These are phyloP conservation scores for Parasteatoda lunata DNA, from an alignment of 2,888 invertebrate genomes.

Conservation along the genomic window DNA sequence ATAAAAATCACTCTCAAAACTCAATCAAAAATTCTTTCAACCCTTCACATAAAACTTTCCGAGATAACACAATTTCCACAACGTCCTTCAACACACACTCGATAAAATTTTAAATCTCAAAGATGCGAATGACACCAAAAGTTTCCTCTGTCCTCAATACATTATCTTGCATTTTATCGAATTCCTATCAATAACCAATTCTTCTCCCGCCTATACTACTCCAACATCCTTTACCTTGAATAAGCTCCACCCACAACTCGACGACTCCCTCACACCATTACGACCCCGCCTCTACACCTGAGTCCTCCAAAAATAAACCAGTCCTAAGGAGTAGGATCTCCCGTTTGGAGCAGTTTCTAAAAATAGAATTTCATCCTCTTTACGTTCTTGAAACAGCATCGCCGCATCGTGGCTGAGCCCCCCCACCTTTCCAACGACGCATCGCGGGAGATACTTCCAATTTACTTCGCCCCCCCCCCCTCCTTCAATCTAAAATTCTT, in stretches of 20 bases:
- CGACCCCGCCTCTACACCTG: slow-evolving; percentile 6
- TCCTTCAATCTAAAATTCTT: not conserved
- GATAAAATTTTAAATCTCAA: too few species aligned
- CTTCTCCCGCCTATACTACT: not conserved
- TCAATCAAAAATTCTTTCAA: too few species aligned
- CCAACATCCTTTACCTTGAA: slow-evolving; percentile 6
- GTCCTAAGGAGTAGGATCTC: slow-evolving; percentile 20
- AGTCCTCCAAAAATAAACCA: slow-evolving; percentile 44
- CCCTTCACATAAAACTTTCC: too few species aligned
- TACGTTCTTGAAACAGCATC: not conserved
- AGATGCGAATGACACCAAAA: not conserved
- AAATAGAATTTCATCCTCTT: slow-evolving; percentile 41
- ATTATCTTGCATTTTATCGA: slow-evolving; percentile 2
- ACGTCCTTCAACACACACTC: too few species aligned
- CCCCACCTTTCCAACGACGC: not conserved
- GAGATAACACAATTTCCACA: too few species aligned
- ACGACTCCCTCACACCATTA: slow-evolving; percentile 12
- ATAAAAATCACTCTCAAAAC: too few species aligned
- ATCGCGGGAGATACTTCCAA: not conserved
- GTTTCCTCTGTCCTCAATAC: not conserved
- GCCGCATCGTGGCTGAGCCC: not conserved
- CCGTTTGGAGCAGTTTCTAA: slow-evolving; percentile 35
- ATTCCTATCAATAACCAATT: slow-evolving; percentile 1
- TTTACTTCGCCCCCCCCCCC: not conserved
- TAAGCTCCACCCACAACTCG: slow-evolving; percentile 5